Evolutionary conservation across 2,888 invertebrate species (phyloP), one percentile per base, ranked within the genome.

Genomic region (Brachyptera putata): DNA sequence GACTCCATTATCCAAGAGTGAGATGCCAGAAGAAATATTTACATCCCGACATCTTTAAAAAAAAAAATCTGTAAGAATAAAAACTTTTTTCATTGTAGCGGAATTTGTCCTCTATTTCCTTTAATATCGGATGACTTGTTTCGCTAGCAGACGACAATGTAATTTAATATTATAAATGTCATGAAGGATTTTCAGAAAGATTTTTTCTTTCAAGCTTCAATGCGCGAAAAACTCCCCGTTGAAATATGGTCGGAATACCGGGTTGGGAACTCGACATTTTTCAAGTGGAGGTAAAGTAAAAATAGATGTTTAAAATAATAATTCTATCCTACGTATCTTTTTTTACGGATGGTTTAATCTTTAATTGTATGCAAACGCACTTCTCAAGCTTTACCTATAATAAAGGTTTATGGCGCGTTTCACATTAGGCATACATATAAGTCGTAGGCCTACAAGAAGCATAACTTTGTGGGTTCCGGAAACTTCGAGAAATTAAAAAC

Each of bases 291-390:
- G 16, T 34, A n/a, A 13, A 34, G 16, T 22, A 34, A 34, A 36
- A 53, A 53, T 18, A 18, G 53, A n/a, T n/a, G 53, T 53, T 53
- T 34, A 34, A 53, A 53, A 36, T 53, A 34, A 22, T 34, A 53
- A 53, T 53, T 53, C 36, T 36, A 53, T 36, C 18, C 21, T n/a
- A n/a, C n/a, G n/a, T n/a, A 53, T 36, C 53, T 53, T 53, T 50
- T 53, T 43, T 36, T 53, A 53, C 53, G 53, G 53, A 36, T 53
- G 53, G 53, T 53, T 53, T 53, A n/a, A n/a, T n/a, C n/a, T n/a
- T n/a, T n/a, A 53, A 53, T 53, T 53, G 53, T 53, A 53, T 53
- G 53, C 53, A 53, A 53, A 53, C 53, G 36, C 53, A 21, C 22
- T 18, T 18, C 18, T 7, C 34, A 18, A 46, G 46, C 24, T 46